Evolutionary conservation across 2,113 vertebrate genomes (phyloP).

Genomic region (Chionomys nivalis): DNA sequence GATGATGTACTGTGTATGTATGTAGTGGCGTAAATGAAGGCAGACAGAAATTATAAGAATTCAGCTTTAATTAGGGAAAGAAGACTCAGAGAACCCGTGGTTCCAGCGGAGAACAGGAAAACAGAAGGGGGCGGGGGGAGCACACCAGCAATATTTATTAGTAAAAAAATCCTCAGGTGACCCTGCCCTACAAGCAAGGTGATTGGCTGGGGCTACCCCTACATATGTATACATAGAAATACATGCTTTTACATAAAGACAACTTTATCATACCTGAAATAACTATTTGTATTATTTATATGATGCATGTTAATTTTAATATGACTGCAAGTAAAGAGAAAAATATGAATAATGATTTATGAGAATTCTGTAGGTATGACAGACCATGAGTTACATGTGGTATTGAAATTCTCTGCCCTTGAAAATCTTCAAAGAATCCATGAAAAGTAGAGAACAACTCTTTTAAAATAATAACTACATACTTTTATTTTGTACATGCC

Average conservation of each 20-base stretch:
- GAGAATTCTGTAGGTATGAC: not conserved
- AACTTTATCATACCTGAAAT: not conserved
- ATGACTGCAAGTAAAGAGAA: not conserved
- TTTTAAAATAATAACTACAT: not conserved
- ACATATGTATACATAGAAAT: not conserved
- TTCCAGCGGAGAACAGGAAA: no score
- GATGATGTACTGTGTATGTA: not conserved
- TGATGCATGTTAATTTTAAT: not conserved
- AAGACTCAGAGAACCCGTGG: no score
- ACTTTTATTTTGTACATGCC: not conserved
- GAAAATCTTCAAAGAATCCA: not conserved
- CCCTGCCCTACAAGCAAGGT: no score
- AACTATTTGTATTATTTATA: not conserved
- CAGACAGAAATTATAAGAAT: no score
- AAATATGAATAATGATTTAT: not conserved
- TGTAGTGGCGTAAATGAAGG: no score
- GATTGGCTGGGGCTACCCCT: no score
- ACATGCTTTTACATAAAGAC: not conserved
- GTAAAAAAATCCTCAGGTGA: no score
- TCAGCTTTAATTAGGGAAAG: no score
- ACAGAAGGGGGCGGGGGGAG: no score
- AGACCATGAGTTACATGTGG: not conserved
- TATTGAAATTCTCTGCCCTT: no score
- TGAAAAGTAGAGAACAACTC: not conserved
- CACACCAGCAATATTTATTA: no score